A percentile compares a stretch with the other conserved stretches of the same genome.
These are phyloP conservation scores for Lucifuga dentata DNA, from an alignment of 2,113 vertebrate genomes.

Conservation along the genomic window DNA sequence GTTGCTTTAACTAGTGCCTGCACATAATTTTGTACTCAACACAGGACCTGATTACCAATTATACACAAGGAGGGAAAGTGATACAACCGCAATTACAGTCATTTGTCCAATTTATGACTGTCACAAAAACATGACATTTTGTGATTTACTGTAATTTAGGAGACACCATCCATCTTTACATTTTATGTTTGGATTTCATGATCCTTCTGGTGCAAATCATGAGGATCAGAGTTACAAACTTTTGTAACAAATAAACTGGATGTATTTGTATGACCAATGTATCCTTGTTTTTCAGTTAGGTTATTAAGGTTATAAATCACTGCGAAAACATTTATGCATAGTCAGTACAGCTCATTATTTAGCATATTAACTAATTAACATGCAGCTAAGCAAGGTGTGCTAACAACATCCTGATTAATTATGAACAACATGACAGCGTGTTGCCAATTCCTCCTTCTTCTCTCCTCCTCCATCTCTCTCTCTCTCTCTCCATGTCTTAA, in stretches of 20 bases:
- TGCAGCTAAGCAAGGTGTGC: constrained; percentile 19
- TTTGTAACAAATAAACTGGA: constrained; percentile 1
- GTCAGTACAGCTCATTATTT: constrained; percentile 59
- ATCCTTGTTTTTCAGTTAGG: constrained; percentile 31
- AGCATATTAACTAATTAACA: constrained; percentile 59
- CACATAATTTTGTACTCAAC: neutral
- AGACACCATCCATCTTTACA: too few relatives aligned
- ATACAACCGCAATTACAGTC: neutral
- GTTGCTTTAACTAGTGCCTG: neutral
- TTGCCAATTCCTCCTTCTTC: constrained; percentile 28
- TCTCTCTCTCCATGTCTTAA: constrained; percentile 5
- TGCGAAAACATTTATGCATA: constrained; percentile 48
- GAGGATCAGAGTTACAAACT: constrained; percentile 10
- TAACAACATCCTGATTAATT: constrained; percentile 50
- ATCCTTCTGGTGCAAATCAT: constrained; percentile 11
- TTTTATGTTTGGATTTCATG: neutral
- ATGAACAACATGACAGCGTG: constrained; percentile 23
- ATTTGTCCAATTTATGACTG: too few relatives aligned
- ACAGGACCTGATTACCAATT: neutral
- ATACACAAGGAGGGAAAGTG: neutral
- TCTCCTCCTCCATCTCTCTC: constrained; percentile 3
- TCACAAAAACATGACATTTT: neutral
- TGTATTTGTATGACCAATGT: constrained; percentile 8
- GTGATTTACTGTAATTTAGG: neutral
- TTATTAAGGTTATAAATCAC: constrained; percentile 42